These are phyloP conservation scores for Matsumurasca onukii DNA, from an alignment of 1,140 invertebrate species.

Conservation along the genomic window DNA sequence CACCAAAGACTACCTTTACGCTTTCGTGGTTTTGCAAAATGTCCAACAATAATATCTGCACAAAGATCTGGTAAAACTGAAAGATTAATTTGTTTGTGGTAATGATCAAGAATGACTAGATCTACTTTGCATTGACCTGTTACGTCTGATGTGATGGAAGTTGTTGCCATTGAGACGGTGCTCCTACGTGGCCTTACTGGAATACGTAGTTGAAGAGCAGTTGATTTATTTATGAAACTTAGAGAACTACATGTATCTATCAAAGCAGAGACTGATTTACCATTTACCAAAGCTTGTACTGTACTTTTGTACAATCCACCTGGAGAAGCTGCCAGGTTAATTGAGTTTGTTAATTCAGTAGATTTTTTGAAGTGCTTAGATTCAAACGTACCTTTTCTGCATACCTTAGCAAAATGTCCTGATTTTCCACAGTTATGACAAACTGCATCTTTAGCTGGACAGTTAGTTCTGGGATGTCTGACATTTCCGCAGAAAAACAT, in stretches of 20 bases:
- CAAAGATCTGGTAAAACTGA: conserved; percentile 21
- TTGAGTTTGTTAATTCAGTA: neutral
- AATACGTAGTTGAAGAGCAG: neutral
- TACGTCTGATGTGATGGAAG: too few relatives aligned
- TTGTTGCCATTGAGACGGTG: conserved; percentile 34
- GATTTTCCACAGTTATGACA: neutral
- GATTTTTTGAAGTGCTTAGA: neutral
- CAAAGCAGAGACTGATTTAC: too few relatives aligned
- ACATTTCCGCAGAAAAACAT: conserved; percentile 1
- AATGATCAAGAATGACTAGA: conserved; percentile 15
- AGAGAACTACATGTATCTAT: too few relatives aligned
- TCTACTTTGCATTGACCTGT: conserved; percentile 17
- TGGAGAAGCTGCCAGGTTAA: neutral
- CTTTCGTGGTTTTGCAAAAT: neutral
- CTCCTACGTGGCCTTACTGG: too few relatives aligned
- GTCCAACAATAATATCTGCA: neutral
- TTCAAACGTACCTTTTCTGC: neutral
- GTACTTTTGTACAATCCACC: conserved; percentile 16
- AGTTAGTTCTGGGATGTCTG: too few relatives aligned
- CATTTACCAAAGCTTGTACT: conserved; percentile 24
- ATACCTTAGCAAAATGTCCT: too few relatives aligned
- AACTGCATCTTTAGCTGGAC: too few relatives aligned
- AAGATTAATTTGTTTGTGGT: conserved; percentile 17
- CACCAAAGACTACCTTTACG: neutral
- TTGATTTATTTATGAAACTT: too few relatives aligned